phyloP scores from a whole-genome alignment of 1,140 invertebrate genomes.

The Polypedilum pembai region DNA sequence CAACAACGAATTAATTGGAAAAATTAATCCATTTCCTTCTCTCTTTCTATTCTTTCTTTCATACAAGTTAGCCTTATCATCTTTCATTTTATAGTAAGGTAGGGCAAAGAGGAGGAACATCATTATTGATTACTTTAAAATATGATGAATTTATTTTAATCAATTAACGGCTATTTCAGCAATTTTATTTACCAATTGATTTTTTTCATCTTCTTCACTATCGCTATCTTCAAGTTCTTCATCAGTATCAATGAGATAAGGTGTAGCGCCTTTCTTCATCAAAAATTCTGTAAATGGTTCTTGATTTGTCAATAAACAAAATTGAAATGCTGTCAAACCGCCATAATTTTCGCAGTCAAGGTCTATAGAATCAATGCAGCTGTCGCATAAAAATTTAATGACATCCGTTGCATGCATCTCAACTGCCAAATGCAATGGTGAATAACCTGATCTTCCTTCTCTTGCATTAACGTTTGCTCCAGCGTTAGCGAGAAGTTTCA shows the following conservation, averaged over 20 bases:
- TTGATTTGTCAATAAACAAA: neutral
- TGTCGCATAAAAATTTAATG: neutral
- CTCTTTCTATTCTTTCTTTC: no score
- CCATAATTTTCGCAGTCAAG: neutral
- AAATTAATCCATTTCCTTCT: no score
- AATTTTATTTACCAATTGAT: slow-evolving; percentile 8
- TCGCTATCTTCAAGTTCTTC: neutral
- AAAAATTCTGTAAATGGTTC: neutral
- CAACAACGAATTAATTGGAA: no score
- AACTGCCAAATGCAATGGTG: neutral
- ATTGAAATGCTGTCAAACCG: neutral
- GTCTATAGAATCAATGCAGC: neutral
- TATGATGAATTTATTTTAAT: neutral
- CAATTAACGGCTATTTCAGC: slow-evolving; percentile 5
- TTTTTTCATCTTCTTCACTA: neutral
- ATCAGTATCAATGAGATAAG: neutral
- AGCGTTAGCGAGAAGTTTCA: neutral
- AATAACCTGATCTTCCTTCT: neutral
- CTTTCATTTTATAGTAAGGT: no score
- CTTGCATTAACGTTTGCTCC: neutral
- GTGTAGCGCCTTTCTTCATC: neutral
- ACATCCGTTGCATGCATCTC: neutral
- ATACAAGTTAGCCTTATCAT: no score
- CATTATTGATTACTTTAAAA: no score
- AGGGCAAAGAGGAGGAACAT: no score